Conservation (phyloP, 2,888 invertebrate species). For the Mythimna ferrago region DNA sequence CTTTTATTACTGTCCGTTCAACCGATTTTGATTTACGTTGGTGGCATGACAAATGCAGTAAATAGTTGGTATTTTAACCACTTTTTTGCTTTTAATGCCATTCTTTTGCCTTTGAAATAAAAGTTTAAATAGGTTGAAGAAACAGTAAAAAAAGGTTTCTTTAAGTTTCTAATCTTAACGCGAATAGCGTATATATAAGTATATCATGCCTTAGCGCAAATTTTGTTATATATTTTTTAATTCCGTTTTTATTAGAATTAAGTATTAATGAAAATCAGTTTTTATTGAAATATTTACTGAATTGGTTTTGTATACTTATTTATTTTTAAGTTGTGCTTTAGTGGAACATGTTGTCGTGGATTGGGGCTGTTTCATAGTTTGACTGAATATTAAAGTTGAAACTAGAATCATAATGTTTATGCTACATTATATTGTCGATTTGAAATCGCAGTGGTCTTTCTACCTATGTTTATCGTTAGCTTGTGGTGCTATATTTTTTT, state of each 20-base stretch:
- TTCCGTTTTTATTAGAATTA: conserved; percentile 23
- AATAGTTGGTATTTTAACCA: too few relatives aligned
- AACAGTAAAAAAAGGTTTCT: too few relatives aligned
- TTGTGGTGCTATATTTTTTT: conserved; percentile 52
- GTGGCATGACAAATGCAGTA: too few relatives aligned
- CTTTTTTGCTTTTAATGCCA: too few relatives aligned
- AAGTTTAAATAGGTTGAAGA: too few relatives aligned
- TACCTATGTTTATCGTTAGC: conserved; percentile 36
- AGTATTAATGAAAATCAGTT: not conserved
- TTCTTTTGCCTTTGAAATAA: too few relatives aligned
- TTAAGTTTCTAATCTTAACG: too few relatives aligned
- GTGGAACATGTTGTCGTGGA: conserved; percentile 56
- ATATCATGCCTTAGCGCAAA: conserved; percentile 8
- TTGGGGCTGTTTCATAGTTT: conserved; percentile 44
- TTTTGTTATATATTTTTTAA: conserved; percentile 25
- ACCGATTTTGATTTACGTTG: too few relatives aligned
- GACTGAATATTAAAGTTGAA: conserved; percentile 30
- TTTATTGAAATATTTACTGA: conserved; percentile 12
- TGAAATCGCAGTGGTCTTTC: conserved; percentile 11
- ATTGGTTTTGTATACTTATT: conserved; percentile 11
- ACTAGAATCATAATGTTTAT: conserved; percentile 23
- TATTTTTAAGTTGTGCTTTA: conserved; percentile 23
- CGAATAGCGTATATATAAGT: conserved; percentile 1
- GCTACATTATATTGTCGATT: conserved; percentile 12
- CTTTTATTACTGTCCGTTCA: too few relatives aligned